Percentiles rank a stretch among this genome's conserved stretches.
Conservation (phyloP, 2,888 invertebrate genomes). For the Ceriagrion tenellum region DNA sequence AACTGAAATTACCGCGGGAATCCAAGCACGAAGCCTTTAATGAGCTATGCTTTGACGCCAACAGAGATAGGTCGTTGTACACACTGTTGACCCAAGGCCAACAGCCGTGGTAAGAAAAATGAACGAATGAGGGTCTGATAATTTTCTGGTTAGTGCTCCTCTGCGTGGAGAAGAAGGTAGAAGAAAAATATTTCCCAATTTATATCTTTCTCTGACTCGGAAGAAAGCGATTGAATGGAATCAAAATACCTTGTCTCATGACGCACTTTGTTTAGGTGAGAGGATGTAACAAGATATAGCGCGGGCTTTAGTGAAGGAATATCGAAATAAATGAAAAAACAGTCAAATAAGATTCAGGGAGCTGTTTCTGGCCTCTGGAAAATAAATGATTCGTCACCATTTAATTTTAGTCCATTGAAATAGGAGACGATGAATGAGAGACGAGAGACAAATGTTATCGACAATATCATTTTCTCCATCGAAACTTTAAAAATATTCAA, state of each 20-base stretch:
- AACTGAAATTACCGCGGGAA: slow-evolving; percentile 25
- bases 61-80: slow-evolving; percentile 23
- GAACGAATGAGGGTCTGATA: slow-evolving; percentile 45
- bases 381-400: too few relatives aligned
- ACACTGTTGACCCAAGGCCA: background rate
- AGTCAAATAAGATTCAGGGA: too few relatives aligned
- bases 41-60: slow-evolving; percentile 37
- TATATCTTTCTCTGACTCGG: background rate
- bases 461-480: too few relatives aligned
- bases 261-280: too few relatives aligned
- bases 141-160: slow-evolving; percentile 17
- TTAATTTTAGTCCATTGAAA: too few relatives aligned
- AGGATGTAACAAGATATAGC: too few relatives aligned
- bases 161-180: background rate
- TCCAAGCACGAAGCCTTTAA: slow-evolving; percentile 16
- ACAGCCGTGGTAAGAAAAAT: background rate
- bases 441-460: too few relatives aligned
- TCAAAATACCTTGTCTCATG: background rate
- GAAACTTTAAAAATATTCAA: too few relatives aligned
- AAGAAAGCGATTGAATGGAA: background rate
- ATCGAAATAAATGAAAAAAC: too few relatives aligned
- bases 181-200: background rate
- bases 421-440: too few relatives aligned
- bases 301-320: too few relatives aligned
- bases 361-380: too few relatives aligned